Evolutionary conservation across 1,140 invertebrate species (phyloP).

Genomic region (Ostrea denselamellosa): DNA sequence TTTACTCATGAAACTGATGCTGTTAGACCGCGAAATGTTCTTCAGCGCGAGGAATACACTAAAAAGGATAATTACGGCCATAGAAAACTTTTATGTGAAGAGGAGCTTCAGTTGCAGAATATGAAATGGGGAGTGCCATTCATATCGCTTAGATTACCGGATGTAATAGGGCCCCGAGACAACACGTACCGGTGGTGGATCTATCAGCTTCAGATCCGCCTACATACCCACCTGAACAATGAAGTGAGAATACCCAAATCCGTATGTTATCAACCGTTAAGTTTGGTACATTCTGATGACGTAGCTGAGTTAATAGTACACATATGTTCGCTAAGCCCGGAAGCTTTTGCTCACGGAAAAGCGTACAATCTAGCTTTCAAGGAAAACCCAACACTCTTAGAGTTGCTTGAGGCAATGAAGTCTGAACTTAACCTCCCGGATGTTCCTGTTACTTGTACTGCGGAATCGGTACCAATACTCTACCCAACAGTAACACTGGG

Average conservation of each 20-base stretch:
- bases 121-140: conserved; percentile 73
- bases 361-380: conserved; percentile 79
- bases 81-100: conserved; percentile 79
- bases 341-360: conserved; percentile 68
- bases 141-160: conserved; percentile 79
- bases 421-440: conserved; percentile 61
- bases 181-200: conserved; percentile 80
- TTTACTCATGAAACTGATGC: conserved; percentile 73
- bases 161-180: conserved; percentile 80
- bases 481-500: conserved; percentile 80
- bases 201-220: conserved; percentile 80
- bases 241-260: conserved; percentile 75
- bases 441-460: conserved; percentile 61
- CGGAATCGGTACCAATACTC: conserved; percentile 72
- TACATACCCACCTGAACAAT: conserved; percentile 67
- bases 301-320: conserved; percentile 76
- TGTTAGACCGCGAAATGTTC: conserved; percentile 72
- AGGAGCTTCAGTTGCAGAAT: conserved; percentile 71
- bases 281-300: conserved; percentile 80
- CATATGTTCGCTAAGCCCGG: conserved; percentile 56
- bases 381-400: conserved; percentile 70
- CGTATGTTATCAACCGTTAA: conserved; percentile 73
- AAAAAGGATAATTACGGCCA: conserved; percentile 78
- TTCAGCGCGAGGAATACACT: conserved; percentile 67
- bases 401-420: conserved; percentile 73